Conservation (phyloP, 2,797 vertebrate species). For the Anas capensis region DNA sequence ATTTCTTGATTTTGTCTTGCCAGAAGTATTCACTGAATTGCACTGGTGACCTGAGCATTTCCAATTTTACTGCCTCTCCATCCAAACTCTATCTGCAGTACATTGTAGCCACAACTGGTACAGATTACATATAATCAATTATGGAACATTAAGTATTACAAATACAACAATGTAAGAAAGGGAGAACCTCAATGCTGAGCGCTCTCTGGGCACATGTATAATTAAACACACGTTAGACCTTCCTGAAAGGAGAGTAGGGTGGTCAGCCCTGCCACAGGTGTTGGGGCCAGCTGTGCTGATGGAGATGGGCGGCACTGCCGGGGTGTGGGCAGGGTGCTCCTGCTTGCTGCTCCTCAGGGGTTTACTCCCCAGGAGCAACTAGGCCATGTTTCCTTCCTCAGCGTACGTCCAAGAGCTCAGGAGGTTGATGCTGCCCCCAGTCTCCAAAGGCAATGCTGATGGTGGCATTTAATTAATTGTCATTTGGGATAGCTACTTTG, state of each 20-base stretch:
- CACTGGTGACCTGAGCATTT: not conserved
- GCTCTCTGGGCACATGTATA: not conserved
- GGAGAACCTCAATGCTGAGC: not conserved
- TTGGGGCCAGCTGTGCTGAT: fast-evolving
- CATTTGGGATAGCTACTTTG: not conserved
- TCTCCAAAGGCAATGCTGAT: not conserved
- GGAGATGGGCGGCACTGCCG: fast-evolving
- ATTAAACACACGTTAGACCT: not conserved
- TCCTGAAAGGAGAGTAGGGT: not conserved
- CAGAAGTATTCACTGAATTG: not conserved
- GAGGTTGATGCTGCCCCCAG: not conserved
- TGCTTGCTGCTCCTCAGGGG: fast-evolving
- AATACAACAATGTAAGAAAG: not conserved
- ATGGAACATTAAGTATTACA: not conserved
- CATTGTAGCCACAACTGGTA: not conserved
- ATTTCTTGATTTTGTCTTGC: constrained; percentile 6
- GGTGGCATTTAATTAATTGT: not conserved
- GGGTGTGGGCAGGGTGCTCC: not conserved
- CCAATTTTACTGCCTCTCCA: not conserved
- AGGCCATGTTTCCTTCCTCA: not conserved
- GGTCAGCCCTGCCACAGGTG: not conserved
- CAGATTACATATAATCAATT: not conserved
- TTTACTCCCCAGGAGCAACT: fast-evolving
- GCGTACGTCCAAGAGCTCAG: fast-evolving
- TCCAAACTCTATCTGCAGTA: not conserved